A percentile compares a stretch with the other conserved stretches of the same genome.
Conservation (phyloP, 2,113 vertebrate species). For the Toxotes jaculatrix region DNA sequence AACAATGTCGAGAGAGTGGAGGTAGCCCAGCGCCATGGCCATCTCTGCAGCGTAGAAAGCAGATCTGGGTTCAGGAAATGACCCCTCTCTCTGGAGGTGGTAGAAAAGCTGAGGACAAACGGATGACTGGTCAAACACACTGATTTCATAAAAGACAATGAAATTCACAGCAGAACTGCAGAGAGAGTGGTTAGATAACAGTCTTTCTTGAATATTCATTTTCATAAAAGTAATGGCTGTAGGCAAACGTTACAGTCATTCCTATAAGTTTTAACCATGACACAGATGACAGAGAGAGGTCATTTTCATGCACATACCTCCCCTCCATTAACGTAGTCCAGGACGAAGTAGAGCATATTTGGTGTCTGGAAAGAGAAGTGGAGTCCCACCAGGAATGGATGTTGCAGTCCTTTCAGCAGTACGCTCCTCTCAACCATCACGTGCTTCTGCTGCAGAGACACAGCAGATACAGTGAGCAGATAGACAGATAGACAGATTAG, state of each 20-base stretch:
- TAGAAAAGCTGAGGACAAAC: conserved; percentile 82
- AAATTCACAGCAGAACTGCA: not conserved
- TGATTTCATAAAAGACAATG: not conserved
- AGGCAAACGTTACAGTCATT: not conserved
- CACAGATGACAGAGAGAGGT: not conserved
- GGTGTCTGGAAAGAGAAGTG: conserved; percentile 87
- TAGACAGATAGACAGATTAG: not conserved
- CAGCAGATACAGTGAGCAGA: conserved; percentile 12
- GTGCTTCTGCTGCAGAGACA: conserved; percentile 78
- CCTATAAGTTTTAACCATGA: not conserved
- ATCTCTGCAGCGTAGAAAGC: conserved; percentile 86
- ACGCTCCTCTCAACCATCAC: conserved; percentile 87
- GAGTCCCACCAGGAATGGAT: conserved; percentile 87
- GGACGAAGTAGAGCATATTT: conserved; percentile 84
- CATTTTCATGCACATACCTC: conserved; percentile 73
- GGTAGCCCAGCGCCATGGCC: conserved; percentile 84
- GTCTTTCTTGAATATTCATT: not conserved
- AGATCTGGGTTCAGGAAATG: conserved; percentile 82
- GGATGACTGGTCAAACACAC: not conserved
- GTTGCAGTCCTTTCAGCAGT: conserved; percentile 81
- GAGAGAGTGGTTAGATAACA: not conserved
- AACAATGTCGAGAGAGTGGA: conserved; percentile 84
- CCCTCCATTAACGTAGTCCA: conserved; percentile 86
- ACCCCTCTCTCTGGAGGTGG: conserved; percentile 84
- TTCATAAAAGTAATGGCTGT: too few relatives aligned